Evolutionary conservation across 2,888 invertebrate genomes (phyloP), one percentile per base, ranked within the genome.

Genomic region (Buathra laborator): DNA sequence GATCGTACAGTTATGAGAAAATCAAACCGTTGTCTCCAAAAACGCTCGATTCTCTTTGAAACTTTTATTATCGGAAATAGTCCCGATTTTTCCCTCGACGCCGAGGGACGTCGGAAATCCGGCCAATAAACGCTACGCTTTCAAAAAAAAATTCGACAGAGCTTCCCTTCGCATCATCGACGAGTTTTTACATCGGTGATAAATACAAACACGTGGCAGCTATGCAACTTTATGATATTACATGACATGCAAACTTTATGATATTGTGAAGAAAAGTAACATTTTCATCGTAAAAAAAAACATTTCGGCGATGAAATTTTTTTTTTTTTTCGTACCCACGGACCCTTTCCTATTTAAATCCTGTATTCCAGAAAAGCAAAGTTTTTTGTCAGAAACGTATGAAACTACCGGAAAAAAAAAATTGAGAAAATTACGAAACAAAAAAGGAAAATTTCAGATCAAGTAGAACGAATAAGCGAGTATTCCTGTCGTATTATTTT

Each of bases 101-200:
- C 32, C 12, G 14, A 32, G 32, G 62, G 43, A 46, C 19, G 12
- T 56, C 56, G 24, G 19, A 76, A 76, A 51, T 66, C 48, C 24
- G 56, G 19, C 56, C 56, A 19, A 32, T 62, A 9, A 72, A 59
- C 5, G 32, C 64, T 48, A 62, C 48, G 19, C 16, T 75, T 64
- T 75, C 19, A 75, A 37, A 37, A 37, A 56, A 75, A 6, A 64
- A 62, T 75, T 48, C 48, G 32, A 64, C 32, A 48, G 75, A 75
- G 29, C 62, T 64, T 75, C 48, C 37, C 62, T 48, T 74, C 64
- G 29, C 62, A 64, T 64, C 32, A 10, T 64, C 75, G 64, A 75
- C 6, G 46, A 64, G n/a, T 37, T 32, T 16, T 32, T 32, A 16
- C 46, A 51, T 32, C 48, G 44, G 10, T 62, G 44, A 62, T 62